These are phyloP conservation scores for Regulus satrapa DNA, from an alignment of 2,113 vertebrate species.

Conservation along the genomic window DNA sequence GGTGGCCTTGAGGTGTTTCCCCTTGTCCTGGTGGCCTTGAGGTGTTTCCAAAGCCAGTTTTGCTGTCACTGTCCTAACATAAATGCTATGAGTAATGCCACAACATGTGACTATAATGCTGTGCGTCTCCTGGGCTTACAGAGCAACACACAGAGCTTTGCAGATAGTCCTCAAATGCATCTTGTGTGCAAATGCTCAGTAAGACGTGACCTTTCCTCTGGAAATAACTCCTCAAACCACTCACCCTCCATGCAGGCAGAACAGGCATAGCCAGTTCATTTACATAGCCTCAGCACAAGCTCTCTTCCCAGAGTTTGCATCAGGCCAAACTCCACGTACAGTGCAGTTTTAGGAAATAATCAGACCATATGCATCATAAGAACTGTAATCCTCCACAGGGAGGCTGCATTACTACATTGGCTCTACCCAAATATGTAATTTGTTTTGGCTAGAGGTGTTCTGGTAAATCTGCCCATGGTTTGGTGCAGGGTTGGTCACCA, in stretches of 20 bases:
- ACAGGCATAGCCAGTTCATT: constrained; percentile 18
- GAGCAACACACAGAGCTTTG: neutral
- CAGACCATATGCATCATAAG: neutral
- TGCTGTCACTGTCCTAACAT: neutral
- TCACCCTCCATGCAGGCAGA: neutral
- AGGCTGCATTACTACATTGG: neutral
- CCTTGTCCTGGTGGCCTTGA: neutral
- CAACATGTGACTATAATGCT: neutral
- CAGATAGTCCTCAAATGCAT: neutral
- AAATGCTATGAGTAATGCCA: neutral
- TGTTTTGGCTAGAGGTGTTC: neutral
- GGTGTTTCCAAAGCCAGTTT: neutral
- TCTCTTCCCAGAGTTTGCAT: neutral
- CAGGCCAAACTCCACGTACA: neutral
- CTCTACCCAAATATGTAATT: neutral
- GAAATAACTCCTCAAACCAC: neutral
- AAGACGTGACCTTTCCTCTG: constrained; percentile 17
- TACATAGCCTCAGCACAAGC: neutral
- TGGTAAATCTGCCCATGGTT: neutral
- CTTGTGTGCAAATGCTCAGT: neutral
- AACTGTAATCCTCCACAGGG: neutral
- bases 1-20: neutral
- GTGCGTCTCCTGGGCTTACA: neutral
- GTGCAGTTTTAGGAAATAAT: neutral
- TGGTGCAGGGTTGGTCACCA: neutral